Conservation (phyloP, 2,888 invertebrate genomes). For the Noctua janthe region DNA sequence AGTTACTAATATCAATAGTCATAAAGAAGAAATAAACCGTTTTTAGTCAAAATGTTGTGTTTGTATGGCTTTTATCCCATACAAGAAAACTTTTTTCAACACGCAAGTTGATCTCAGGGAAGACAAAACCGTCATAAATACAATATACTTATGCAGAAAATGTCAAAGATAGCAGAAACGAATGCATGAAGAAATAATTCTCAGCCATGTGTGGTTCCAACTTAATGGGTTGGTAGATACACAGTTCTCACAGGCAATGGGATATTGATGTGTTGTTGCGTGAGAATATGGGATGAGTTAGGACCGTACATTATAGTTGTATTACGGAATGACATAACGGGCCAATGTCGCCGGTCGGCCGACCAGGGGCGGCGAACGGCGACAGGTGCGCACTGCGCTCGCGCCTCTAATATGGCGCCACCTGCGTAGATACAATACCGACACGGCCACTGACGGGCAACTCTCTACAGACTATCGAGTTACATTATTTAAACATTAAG, state of each 20-base stretch:
- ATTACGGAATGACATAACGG: conserved; percentile 87
- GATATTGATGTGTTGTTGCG: conserved; percentile 81
- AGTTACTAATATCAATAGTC: background rate
- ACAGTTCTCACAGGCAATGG: conserved; percentile 76
- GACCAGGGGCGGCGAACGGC: conserved; percentile 67
- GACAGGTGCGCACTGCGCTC: conserved; percentile 75
- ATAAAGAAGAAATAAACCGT: background rate
- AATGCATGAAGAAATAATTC: conserved; percentile 57
- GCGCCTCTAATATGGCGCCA: conserved; percentile 65
- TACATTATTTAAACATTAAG: conserved; percentile 53
- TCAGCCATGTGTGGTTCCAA: conserved; percentile 51
- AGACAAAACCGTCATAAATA: conserved; percentile 44
- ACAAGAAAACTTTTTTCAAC: background rate
- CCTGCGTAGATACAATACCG: conserved; percentile 59
- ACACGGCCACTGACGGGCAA: conserved; percentile 8
- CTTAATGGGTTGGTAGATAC: conserved; percentile 60
- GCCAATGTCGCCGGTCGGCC: conserved; percentile 71
- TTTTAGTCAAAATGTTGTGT: background rate
- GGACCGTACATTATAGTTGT: conserved; percentile 78
- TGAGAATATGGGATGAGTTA: conserved; percentile 83
- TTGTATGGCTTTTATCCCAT: background rate
- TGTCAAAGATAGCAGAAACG: conserved; percentile 46
- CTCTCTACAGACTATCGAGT: conserved; percentile 39
- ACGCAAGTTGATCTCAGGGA: conserved; percentile 10
- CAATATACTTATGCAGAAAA: conserved; percentile 40